Evolutionary conservation across 2,888 invertebrate genomes (phyloP).

Genomic region (Amorpha juglandis): DNA sequence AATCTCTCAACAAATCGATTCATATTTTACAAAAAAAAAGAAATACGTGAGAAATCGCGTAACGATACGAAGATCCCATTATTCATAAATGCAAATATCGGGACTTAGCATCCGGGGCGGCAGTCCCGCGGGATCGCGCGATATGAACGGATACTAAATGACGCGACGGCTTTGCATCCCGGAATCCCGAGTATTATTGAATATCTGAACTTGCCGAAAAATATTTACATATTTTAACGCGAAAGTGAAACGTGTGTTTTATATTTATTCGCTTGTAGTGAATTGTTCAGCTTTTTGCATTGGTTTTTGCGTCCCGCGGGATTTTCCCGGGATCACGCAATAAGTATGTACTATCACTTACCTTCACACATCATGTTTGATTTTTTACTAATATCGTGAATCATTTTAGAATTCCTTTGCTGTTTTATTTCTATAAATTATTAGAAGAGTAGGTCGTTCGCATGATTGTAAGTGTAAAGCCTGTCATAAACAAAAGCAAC

Average conservation of each 20-base stretch:
- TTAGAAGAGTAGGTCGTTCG: too few relatives aligned
- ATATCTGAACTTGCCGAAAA: constrained; percentile 24
- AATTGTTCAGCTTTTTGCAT: background rate
- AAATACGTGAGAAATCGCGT: constrained; percentile 16
- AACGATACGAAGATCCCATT: constrained; percentile 40
- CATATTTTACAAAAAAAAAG: background rate
- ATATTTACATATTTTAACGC: constrained; percentile 25
- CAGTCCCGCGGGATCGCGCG: constrained; percentile 36
- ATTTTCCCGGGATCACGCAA: background rate
- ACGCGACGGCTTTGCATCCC: background rate
- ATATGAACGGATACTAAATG: constrained; percentile 24
- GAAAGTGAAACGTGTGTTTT: constrained; percentile 21
- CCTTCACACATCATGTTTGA: background rate
- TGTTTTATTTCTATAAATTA: too few relatives aligned
- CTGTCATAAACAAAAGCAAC: too few relatives aligned
- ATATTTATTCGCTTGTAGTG: constrained; percentile 14
- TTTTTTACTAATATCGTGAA: background rate
- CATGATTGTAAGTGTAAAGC: too few relatives aligned
- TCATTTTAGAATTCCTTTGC: background rate
- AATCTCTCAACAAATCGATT: constrained; percentile 2
- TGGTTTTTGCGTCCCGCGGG: background rate
- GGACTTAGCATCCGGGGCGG: constrained; percentile 36
- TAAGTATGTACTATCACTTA: constrained; percentile 3
- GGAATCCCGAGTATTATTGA: constrained; percentile 20
- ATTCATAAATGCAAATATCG: constrained; percentile 56